Base-by-base conservation (phyloP, 1,140 invertebrate species). In the Cotesia vestalis region DNA sequence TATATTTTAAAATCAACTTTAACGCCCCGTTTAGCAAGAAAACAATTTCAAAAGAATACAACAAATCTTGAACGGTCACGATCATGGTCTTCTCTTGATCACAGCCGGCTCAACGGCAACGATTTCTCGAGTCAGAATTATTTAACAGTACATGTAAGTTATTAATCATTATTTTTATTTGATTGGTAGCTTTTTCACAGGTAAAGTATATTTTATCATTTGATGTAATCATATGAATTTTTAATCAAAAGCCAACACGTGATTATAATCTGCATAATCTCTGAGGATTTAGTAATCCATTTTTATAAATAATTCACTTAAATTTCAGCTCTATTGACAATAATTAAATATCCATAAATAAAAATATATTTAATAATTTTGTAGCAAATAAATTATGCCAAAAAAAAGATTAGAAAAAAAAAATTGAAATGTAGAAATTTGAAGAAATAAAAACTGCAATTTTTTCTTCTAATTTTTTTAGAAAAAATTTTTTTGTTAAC, bases 1-100 rank as follows among this genome's bases (percentile, higher is more conserved):
- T 92, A 95, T 75, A 95, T 95, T 55, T 81, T 95, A 4, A 94
- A 94, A 84, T 94, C 93, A 35, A 94, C 94, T 0, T 78, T 95
- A 53, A 95, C 94, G 0, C 94, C 94, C 1, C 90, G 91, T 72
- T 81, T 94, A 35, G 89, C 90, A 9, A 87, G 94, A 6, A 93
- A 91, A 74, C 90, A 92, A 72, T 87, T 92, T 36, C 89, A 91
- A 73, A 89, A 87, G 71, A 90, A 90, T 73, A 79, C 90, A 34
- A 91, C 88, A 72, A 89, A 89, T 2, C 74, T 91, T 0, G 88
- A 90, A 73, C 90, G 92, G 77, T 92, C 91, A 0, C 88, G 90
- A 14, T 94, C 92, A 1, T 93, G 92, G 84, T 91, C 91, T 0
- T 92, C 91, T 5, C 85, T 91, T 5, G 89, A 90, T 66, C 89